Percentiles rank a stretch among this genome's conserved stretches.
phyloP scores from a whole-genome alignment of 2,113 vertebrate species.

The Mus pahari region DNA sequence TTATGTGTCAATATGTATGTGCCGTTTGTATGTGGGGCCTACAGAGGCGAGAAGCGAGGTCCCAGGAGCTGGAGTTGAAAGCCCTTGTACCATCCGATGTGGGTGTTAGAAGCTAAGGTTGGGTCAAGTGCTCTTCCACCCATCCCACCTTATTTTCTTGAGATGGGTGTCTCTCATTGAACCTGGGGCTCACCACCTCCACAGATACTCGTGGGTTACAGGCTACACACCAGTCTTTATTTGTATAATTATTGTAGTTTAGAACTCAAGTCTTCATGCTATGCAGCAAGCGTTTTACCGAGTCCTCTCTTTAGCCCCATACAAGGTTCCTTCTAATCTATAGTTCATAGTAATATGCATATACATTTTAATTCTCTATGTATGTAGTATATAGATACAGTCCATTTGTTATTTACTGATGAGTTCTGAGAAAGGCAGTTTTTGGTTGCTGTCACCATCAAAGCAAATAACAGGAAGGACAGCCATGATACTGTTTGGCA shows the following conservation, averaged over 20 bases:
- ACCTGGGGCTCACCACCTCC: not conserved
- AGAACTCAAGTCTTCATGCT: not conserved
- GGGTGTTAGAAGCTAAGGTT: not conserved
- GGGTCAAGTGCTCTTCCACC: not conserved
- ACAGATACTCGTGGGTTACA: too few relatives aligned
- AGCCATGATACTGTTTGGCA: not conserved
- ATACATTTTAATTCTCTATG: not conserved
- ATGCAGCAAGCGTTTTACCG: not conserved
- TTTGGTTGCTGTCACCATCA: not conserved
- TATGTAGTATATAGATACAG: not conserved
- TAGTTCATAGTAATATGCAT: not conserved
- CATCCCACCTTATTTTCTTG: not conserved
- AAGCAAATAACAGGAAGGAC: not conserved
- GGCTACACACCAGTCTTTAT: not conserved
- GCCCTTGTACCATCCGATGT: not conserved
- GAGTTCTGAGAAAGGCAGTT: not conserved
- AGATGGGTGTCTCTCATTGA: not conserved
- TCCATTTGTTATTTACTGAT: too few relatives aligned
- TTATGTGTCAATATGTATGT: not conserved
- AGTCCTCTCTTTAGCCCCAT: not conserved
- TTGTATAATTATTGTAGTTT: not conserved
- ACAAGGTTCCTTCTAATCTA: not conserved
- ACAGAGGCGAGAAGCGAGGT: not conserved
- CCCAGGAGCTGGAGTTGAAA: not conserved
- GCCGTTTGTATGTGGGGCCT: not conserved